Percentiles rank a stretch among this genome's conserved stretches.
These are phyloP conservation scores for Subacronicta megacephala DNA, from an alignment of 2,888 invertebrate genomes.

Conservation along the genomic window DNA sequence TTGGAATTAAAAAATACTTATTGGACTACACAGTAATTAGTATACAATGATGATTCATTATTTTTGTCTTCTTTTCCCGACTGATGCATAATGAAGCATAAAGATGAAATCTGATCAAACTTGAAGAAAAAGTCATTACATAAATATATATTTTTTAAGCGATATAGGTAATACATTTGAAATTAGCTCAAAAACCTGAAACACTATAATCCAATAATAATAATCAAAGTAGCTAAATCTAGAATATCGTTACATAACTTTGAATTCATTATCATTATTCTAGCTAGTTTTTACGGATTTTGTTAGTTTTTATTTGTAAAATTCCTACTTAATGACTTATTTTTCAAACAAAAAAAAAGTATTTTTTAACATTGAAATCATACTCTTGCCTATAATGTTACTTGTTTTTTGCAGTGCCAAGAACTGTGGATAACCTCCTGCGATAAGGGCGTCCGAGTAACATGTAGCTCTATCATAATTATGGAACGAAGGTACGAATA, in stretches of 20 bases:
- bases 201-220: no score
- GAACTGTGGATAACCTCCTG: conserved; percentile 13
- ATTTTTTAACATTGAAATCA: background rate
- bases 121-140: conserved; percentile 36
- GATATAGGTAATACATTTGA: no score
- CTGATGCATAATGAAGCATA: conserved; percentile 75
- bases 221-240: no score
- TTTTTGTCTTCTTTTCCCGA: conserved; percentile 81
- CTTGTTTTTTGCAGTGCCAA: conserved; percentile 35
- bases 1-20: no score
- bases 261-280: no score
- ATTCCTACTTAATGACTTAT: conserved; percentile 11
- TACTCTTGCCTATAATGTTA: background rate
- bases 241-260: no score
- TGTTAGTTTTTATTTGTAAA: no score
- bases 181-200: no score
- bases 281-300: no score
- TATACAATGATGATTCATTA: conserved; percentile 69
- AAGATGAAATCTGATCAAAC: conserved; percentile 53
- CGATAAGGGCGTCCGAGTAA: conserved; percentile 7
- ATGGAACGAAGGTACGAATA: conserved; percentile 27
- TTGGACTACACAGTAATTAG: no score
- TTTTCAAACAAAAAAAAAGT: conserved; percentile 18
- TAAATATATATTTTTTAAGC: no score
- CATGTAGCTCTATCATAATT: conserved; percentile 5